A percentile compares a stretch with the other conserved stretches of the same genome.
These are phyloP conservation scores for Sceliomorpha sp. DNA, from an alignment of 2,888 invertebrate species.

Conservation along the genomic window DNA sequence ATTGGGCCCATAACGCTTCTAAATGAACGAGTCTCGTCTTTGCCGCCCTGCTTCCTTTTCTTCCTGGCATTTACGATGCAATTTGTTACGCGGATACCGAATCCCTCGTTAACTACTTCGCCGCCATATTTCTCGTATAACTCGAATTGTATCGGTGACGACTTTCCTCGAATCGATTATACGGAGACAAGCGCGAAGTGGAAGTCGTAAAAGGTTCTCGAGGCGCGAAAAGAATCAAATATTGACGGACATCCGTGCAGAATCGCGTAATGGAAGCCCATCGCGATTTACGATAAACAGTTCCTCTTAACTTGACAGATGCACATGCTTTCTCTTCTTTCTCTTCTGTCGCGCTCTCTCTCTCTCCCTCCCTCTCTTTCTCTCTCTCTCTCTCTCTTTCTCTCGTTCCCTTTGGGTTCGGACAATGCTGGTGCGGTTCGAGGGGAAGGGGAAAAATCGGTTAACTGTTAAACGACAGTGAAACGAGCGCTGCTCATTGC, in stretches of 20 bases:
- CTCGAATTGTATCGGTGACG: constrained; percentile 23
- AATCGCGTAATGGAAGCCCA: constrained; percentile 61
- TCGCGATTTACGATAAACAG: constrained; percentile 60
- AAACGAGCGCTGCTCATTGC: constrained; percentile 56
- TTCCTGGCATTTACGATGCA: constrained; percentile 34
- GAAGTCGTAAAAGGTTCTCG: constrained; percentile 23
- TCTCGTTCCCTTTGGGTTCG: constrained; percentile 20
- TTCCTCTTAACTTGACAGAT: constrained; percentile 20
- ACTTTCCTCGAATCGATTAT: constrained; percentile 48
- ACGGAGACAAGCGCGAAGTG: constrained; percentile 39
- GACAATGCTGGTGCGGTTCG: constrained; percentile 32
- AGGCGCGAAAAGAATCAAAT: constrained; percentile 43
- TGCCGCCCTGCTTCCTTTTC: neutral
- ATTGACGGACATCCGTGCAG: constrained; percentile 58
- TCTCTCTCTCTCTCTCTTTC: no score
- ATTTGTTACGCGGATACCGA: constrained; percentile 34
- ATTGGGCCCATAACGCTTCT: neutral
- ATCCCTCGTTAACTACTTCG: constrained; percentile 38
- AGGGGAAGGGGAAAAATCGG: constrained; percentile 32
- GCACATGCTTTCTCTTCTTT: constrained; percentile 17
- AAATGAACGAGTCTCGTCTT: neutral
- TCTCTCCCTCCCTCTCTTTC: no score
- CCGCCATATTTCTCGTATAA: constrained; percentile 33
- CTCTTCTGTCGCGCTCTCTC: constrained; percentile 21
- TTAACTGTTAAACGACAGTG: constrained; percentile 59